Percentiles rank a stretch among this genome's conserved stretches.
Conservation (phyloP, 2,113 vertebrate genomes). For the Willisornis vidua region DNA sequence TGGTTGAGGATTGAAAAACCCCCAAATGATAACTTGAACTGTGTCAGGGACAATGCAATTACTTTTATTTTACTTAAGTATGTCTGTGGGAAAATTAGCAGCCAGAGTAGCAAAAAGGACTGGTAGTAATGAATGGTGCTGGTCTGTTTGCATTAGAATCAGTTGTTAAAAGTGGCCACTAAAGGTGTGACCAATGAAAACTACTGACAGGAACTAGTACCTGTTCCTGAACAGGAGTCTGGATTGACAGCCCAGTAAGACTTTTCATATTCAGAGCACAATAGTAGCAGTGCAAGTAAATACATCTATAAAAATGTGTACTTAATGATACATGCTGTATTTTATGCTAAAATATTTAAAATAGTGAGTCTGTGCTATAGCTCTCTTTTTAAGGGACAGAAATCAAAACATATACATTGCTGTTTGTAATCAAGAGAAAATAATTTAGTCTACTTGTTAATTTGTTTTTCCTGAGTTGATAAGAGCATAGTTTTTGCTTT, state of each 20-base stretch:
- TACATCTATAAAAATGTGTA: neutral
- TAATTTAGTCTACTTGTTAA: neutral
- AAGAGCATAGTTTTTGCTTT: neutral
- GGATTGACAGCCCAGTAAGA: neutral
- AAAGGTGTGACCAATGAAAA: neutral
- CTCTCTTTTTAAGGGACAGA: neutral
- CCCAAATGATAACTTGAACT: neutral
- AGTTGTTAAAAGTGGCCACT: neutral
- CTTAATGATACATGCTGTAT: neutral
- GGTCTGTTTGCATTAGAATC: neutral
- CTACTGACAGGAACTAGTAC: neutral
- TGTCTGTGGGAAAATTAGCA: neutral
- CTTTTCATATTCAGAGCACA: neutral
- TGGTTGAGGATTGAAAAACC: neutral
- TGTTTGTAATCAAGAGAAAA: neutral
- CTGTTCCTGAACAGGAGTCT: neutral
- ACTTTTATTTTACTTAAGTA: neutral
- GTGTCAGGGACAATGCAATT: neutral
- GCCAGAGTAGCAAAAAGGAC: neutral
- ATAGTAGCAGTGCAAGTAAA: neutral
- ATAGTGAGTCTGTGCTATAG: neutral
- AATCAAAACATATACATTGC: neutral
- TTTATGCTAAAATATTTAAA: neutral
- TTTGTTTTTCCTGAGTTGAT: neutral
- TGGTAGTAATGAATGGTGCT: neutral